phyloP scores from a whole-genome alignment of 2,888 invertebrate genomes.

The Agrochola litura region DNA sequence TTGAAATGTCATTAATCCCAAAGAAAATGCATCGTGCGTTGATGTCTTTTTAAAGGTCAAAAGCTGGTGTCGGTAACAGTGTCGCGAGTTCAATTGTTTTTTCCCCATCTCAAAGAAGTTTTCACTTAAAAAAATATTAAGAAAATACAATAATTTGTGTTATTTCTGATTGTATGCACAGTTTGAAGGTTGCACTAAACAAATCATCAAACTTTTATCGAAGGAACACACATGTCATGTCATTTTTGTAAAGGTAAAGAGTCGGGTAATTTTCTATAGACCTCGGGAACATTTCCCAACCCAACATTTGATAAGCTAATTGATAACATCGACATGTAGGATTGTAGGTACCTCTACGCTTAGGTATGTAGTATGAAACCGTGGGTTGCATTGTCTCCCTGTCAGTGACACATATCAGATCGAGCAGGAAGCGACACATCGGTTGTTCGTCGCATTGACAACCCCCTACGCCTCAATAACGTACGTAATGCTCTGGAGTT shows the following conservation, averaged over 20 bases:
- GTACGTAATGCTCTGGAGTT: constrained; percentile 29
- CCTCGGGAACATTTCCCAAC: background rate
- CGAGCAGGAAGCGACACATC: constrained; percentile 75
- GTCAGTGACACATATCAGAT: constrained; percentile 72
- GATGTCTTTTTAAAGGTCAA: too few species aligned
- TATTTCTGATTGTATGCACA: too few species aligned
- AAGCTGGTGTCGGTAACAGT: too few species aligned
- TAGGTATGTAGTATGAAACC: constrained; percentile 18
- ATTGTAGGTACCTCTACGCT: constrained; percentile 4
- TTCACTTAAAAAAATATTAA: background rate
- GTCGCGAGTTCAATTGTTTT: too few species aligned
- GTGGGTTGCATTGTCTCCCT: constrained; percentile 71
- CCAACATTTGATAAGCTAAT: constrained; percentile 41
- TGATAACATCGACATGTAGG: constrained; percentile 45
- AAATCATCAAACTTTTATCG: background rate
- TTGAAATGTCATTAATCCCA: too few species aligned
- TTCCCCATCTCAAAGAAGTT: too few species aligned
- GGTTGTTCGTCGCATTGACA: constrained; percentile 70
- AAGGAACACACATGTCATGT: too few species aligned
- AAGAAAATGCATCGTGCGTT: too few species aligned
- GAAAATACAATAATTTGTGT: background rate
- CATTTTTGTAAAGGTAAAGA: background rate
- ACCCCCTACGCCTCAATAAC: constrained; percentile 37
- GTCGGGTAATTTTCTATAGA: background rate
- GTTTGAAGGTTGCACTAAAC: too few species aligned